Evolutionary conservation across 2,797 vertebrate genomes (phyloP), one percentile per base, ranked within the genome.

Genomic region (Myotis vivesi): DNA sequence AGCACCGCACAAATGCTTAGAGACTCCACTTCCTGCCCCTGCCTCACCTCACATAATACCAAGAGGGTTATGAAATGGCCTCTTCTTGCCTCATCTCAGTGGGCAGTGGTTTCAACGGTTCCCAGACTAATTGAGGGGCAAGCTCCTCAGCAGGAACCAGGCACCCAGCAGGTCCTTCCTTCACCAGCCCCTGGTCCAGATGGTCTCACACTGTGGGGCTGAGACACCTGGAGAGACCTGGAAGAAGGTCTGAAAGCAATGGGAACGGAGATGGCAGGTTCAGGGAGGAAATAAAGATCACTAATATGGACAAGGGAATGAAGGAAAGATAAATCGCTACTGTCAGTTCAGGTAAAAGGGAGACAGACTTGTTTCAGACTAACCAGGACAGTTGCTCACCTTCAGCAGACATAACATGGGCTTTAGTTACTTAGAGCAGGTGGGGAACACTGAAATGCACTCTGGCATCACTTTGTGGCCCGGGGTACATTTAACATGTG

Each of bases 1-100:
- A 75, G 89, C 44, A 53, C 51, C 16, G 9, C 36, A 64, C 83
- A 69, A 38, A 89, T 68, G 53, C 73, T 94, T 77, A 38, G 62
- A 87, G 75, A 49, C 51, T 38, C 73, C 15, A 10, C 41, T 83
- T 41, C 28, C 81, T 53, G 73, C 23, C 64, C 59, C 69, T n/a
- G 64, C 28, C 30, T 93, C 57, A 68, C 92, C 57, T 91, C 87
- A 16, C 41, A 0, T 10, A 36, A 53, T 25, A 66, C 16, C 38
- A 71, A 64, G 20, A 73, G 15, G n/a, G 36, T 44, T 53, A 55
- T 10, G n/a, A 92, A 57, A 62, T 11, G n/a, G 66, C 55, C 41
- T 76, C 82, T 88, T 44, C 91, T 69, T 80, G 62, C 80, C 44
- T 82, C 72, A 15, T 75, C 76, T 41, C 83, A 96, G n/a, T 30